Base-by-base conservation (phyloP, 1,140 invertebrate species). In the Drosophila rhopaloa region DNA sequence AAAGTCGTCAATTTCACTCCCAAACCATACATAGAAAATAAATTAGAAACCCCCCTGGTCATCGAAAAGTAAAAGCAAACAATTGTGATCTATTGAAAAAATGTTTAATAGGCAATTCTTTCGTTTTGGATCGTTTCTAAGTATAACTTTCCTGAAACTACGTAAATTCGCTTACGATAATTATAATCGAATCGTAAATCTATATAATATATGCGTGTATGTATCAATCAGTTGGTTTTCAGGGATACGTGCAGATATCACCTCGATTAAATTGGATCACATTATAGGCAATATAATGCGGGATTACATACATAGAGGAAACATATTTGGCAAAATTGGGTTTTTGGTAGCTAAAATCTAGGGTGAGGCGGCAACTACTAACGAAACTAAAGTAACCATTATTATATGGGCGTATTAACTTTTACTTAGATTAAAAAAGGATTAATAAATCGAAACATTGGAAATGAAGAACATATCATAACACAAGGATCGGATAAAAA, bases 321-420 rank as follows among this genome's bases (percentile, higher is more conserved):
- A 86, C 83, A 86, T 86, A 88, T 86, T 86, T 86, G 83, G 83
- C 83, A 86, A 86, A 84, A 73, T 86, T 88, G 83, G 83, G 86
- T 82, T 47, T 55, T 70, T 79, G 75, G 40, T 81, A 51, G 29
- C 60, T 82, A 76, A 41, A 5, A 47, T 61, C 83, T 88, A 84
- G 62, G 67, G 67, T 50, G 37, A 32, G 67, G 55, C 16, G 35
- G 14, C 38, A 27, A 60, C 58, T 40, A 60, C 41, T 29, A 70
- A 70, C 61, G 24, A 48, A 55, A 40, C 37, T 70, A 70, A 70
- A 37, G 24, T 51, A 54, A 16, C 37, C 7, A 16, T 48, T 35
- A 35, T 10, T 41, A 9, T 41, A 32, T 37, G 40, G 29, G 13
- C 14, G 16, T 37, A 35, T 47, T 16, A 53, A 43, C 24, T 19